Conservation (phyloP, 2,113 vertebrate genomes). For the Pangasianodon gigas region DNA sequence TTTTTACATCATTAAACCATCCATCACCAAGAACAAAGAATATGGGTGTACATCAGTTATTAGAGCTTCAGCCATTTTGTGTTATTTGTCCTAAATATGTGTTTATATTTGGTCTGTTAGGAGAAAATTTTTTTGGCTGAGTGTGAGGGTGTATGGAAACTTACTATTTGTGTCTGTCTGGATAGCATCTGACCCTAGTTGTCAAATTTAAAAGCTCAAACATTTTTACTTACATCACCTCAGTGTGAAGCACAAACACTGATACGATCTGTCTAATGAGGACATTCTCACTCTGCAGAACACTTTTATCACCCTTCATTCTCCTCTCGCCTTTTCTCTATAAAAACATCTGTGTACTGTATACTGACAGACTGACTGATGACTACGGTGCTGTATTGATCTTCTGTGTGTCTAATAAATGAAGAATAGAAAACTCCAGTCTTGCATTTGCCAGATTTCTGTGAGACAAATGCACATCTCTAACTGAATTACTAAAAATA, state of each 20-base stretch:
- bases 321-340: background rate
- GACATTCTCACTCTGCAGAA: slow-evolving; percentile 1
- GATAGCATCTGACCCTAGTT: background rate
- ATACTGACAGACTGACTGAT: slow-evolving; percentile 5
- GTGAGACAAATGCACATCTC: background rate
- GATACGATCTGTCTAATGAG: background rate
- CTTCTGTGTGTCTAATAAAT: background rate
- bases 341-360: slow-evolving; percentile 11
- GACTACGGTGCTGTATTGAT: background rate
- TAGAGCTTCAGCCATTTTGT: background rate
- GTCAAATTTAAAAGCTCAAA: background rate
- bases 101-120: background rate
- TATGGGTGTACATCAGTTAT: background rate
- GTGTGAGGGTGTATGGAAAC: background rate
- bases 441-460: background rate
- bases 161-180: background rate
- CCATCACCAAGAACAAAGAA: background rate
- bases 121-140: background rate
- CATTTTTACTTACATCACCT: slow-evolving; percentile 3
- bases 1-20: background rate
- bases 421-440: background rate
- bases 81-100: background rate
- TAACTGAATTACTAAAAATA: background rate
- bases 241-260: background rate
- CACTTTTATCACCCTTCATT: background rate